Evolutionary conservation across 2,797 vertebrate genomes (phyloP).

Genomic region (Danio jaintianensis): DNA sequence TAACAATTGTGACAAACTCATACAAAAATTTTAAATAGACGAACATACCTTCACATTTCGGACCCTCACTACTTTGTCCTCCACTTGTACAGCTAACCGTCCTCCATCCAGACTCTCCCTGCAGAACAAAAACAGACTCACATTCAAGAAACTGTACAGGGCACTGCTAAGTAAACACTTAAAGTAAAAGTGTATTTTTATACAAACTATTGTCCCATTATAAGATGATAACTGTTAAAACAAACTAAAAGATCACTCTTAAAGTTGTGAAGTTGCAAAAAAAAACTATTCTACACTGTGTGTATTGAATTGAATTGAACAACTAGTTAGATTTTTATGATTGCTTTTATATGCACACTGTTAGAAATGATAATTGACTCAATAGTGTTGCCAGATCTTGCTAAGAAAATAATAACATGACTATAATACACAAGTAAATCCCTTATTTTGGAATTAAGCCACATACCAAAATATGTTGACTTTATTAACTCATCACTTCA

Average conservation of each 20-base stretch:
- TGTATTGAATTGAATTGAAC: too few relatives aligned
- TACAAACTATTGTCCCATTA: neutral
- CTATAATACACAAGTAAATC: too few relatives aligned
- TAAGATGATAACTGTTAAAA: neutral
- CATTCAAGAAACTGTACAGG: constrained; percentile 6
- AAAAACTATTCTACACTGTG: too few relatives aligned
- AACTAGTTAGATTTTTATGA: too few relatives aligned
- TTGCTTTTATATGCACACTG: too few relatives aligned
- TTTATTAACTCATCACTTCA: too few relatives aligned
- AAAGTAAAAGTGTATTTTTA: neutral
- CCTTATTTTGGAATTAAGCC: too few relatives aligned
- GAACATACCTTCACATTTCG: constrained; percentile 89
- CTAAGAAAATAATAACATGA: too few relatives aligned
- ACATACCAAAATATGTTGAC: too few relatives aligned
- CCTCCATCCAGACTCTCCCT: constrained; percentile 90
- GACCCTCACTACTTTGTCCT: constrained; percentile 89
- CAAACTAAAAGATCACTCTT: neutral
- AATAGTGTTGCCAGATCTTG: too few relatives aligned
- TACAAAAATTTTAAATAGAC: too few relatives aligned
- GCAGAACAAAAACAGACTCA: constrained; percentile 64
- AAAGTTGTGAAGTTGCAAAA: neutral
- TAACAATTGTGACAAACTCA: neutral
- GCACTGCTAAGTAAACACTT: constrained; percentile 7
- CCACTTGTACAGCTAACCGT: constrained; percentile 87
- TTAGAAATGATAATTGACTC: too few relatives aligned